phyloP scores from a whole-genome alignment of 2,113 vertebrate species.

The Percina caprodes region DNA sequence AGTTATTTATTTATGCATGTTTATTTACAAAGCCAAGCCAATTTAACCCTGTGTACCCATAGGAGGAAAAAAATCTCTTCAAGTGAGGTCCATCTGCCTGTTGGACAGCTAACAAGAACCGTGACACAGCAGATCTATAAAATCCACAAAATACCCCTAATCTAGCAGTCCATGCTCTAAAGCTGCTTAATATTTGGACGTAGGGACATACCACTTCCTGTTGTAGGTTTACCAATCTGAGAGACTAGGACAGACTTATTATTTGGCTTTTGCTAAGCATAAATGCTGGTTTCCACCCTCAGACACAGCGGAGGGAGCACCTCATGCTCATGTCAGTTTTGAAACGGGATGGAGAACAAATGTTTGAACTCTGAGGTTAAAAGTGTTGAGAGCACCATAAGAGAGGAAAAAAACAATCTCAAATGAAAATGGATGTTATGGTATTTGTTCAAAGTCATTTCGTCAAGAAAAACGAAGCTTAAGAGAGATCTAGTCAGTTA shows the following conservation, averaged over 20 bases:
- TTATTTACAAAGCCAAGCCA: slow-evolving; percentile 42
- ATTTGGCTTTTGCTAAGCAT: slow-evolving; percentile 35
- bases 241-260: slow-evolving; percentile 13
- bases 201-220: slow-evolving; percentile 41
- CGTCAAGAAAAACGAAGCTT: slow-evolving; percentile 11
- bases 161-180: slow-evolving; percentile 61
- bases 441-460: background rate
- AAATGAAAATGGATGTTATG: slow-evolving; percentile 34
- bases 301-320: slow-evolving; percentile 35
- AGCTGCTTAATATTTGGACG: slow-evolving; percentile 73
- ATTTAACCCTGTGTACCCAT: slow-evolving; percentile 46
- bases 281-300: slow-evolving; percentile 47
- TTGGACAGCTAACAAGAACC: slow-evolving; percentile 12
- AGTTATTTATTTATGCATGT: slow-evolving; percentile 9
- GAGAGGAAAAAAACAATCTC: background rate
- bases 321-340: slow-evolving; percentile 11
- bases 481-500: background rate
- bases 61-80: slow-evolving; percentile 36
- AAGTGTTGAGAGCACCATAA: slow-evolving; percentile 23
- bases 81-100: slow-evolving; percentile 10
- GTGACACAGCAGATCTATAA: slow-evolving; percentile 49
- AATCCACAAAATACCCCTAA: slow-evolving; percentile 67
- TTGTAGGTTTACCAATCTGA: slow-evolving; percentile 41
- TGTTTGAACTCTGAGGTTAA: slow-evolving; percentile 13
- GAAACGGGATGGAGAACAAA: slow-evolving; percentile 10